Conservation (phyloP, 2,113 vertebrate genomes). For the Lasiurus borealis region DNA sequence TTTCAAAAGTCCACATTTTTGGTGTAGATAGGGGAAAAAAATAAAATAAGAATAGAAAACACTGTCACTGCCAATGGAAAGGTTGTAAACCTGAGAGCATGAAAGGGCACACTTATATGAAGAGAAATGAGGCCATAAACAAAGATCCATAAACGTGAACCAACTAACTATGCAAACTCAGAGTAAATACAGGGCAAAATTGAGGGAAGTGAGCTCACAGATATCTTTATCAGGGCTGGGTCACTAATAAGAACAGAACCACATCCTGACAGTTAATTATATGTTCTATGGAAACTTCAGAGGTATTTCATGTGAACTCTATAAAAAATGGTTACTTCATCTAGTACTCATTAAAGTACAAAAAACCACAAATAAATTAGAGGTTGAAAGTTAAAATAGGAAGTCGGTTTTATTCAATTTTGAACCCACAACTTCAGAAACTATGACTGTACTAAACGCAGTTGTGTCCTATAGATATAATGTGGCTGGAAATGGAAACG, state of each 20-base stretch:
- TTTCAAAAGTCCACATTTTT: constrained; percentile 49
- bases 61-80: not conserved
- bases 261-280: constrained; percentile 75
- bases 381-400: constrained; percentile 64
- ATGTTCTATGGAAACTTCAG: constrained; percentile 67
- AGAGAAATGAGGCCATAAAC: constrained; percentile 22
- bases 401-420: constrained; percentile 55
- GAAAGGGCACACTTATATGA: not conserved
- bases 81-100: constrained; percentile 4
- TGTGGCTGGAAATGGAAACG: not conserved
- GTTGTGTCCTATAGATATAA: not conserved
- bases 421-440: constrained; percentile 51
- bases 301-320: constrained; percentile 72
- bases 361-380: constrained; percentile 76
- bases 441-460: not conserved
- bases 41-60: not conserved
- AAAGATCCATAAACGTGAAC: constrained; percentile 59
- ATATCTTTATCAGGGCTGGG: constrained; percentile 59
- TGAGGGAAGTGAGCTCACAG: constrained; percentile 12
- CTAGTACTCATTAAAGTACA: constrained; percentile 68
- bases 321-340: constrained; percentile 66
- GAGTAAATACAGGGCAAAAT: not conserved
- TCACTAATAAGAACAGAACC: constrained; percentile 74
- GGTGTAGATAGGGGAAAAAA: not conserved
- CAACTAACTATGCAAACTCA: not conserved